Base-by-base conservation (phyloP, 2,888 invertebrate genomes). In the Philaethria dido region DNA sequence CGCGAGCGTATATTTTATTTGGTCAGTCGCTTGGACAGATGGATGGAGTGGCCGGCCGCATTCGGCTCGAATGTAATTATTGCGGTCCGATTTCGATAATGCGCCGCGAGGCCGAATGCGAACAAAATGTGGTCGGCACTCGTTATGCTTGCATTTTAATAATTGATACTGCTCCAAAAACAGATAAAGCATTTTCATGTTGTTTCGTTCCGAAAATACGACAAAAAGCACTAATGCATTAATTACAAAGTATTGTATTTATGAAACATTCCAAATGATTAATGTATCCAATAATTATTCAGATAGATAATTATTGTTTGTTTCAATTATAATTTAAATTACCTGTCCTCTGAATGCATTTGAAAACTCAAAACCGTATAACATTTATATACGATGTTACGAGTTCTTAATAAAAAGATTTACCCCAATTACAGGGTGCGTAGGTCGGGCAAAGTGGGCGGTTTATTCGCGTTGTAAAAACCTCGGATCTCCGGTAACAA, bases 61-160 rank as follows among this genome's bases (percentile, higher is more conserved):
- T 87, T 87, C 88, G 82, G 82, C 81, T 82, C 85, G 86, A 87
- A 88, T 91, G 91, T 92, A 91, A 92, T 92, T 90, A 90, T 85
- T 88, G 90, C 85, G 88, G 90, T 87, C 82, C 86, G 89, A 86
- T 89, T 89, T 85, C 89, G 90, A 91, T 91, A 90, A 90, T 90
- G 86, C 84, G 84, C 83, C 77, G 83, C 85, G 87, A 85, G 88
- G 86, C 84, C 83, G 85, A 75, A 76, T 79, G 81, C 81, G 85
- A 79, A 81, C 86, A 76, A 85, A 89, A 88, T 89, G 88, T 81
- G 89, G 87, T 88, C 83, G 81, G 75, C 81, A 80, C 82, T 88
- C 86, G 86, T 85, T 88, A 77, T 84, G 85, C 84, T 86, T 88
- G 85, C 82, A 87, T 89, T 90, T 91, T 87, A 87, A 90, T 90